Conservation (phyloP, 2,888 invertebrate genomes). For the Opisthograptis luteolata region DNA sequence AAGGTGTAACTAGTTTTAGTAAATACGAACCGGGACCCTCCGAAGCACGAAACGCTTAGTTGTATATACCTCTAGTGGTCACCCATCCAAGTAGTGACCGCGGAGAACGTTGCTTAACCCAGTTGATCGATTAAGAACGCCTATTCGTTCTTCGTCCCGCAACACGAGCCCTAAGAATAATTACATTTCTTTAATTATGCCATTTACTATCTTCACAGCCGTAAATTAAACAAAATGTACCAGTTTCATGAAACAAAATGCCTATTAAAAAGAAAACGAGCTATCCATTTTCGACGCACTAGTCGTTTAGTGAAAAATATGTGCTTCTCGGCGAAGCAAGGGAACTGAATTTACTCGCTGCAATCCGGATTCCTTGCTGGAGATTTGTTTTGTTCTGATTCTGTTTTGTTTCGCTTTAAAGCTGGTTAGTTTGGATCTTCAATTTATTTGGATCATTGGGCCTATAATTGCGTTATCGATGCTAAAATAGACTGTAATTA, state of each 20-base stretch:
- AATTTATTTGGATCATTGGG: too few relatives aligned
- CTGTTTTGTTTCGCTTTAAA: conserved; percentile 9
- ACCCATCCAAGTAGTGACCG: too few relatives aligned
- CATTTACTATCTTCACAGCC: conserved; percentile 35
- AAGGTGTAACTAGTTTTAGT: too few relatives aligned
- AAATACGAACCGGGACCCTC: too few relatives aligned
- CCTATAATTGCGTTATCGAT: too few relatives aligned
- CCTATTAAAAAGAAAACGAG: conserved; percentile 42
- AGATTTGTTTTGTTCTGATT: conserved; percentile 25
- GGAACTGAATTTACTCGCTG: conserved; percentile 30
- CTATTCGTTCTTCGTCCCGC: too few relatives aligned
- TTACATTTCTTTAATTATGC: conserved; percentile 36
- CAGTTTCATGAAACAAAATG: conserved; percentile 39
- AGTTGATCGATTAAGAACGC: too few relatives aligned
- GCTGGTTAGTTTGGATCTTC: conserved; percentile 5
- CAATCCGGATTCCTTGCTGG: conserved; percentile 25
- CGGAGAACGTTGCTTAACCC: too few relatives aligned
- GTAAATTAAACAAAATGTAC: conserved; percentile 38
- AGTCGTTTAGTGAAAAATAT: conserved; percentile 43
- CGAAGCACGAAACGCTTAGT: too few relatives aligned
- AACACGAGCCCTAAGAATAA: conserved; percentile 8
- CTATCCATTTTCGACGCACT: conserved; percentile 35
- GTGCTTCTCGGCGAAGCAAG: conserved; percentile 28
- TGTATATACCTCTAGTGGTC: too few relatives aligned
- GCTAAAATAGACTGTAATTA: too few relatives aligned